Percentiles rank a stretch among this genome's conserved stretches.
Conservation (phyloP, 2,113 vertebrate species). For the Parus major region DNA sequence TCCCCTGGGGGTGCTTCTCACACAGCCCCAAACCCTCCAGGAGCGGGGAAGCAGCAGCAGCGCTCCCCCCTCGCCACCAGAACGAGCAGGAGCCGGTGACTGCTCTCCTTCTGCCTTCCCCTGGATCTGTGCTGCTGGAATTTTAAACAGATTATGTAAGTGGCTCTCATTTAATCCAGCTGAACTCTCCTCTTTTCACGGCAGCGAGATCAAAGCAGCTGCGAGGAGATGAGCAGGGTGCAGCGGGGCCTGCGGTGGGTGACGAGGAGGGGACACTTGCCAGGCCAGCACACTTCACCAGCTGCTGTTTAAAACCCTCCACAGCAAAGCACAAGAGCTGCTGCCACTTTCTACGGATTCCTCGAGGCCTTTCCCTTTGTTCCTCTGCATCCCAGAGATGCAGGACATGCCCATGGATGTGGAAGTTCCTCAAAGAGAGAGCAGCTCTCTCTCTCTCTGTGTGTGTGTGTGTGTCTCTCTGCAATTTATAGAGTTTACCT, state of each 20-base stretch:
- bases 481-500: slow-evolving; percentile 59
- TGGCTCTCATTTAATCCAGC: slow-evolving; percentile 51
- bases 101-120: not conserved
- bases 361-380: not conserved
- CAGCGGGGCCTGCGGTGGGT: not conserved
- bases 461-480: not conserved
- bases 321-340: not conserved
- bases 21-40: not conserved
- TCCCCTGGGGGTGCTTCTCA: not conserved
- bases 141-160: slow-evolving; percentile 68
- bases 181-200: slow-evolving; percentile 37
- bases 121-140: slow-evolving; percentile 4
- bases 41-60: not conserved
- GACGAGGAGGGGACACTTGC: not conserved
- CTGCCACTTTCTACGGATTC: not conserved
- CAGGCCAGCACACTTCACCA: not conserved
- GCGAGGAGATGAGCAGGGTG: slow-evolving; percentile 2
- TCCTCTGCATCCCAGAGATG: not conserved
- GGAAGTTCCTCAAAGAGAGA: not conserved
- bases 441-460: not conserved
- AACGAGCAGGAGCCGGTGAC: not conserved
- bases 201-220: slow-evolving; percentile 48
- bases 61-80: not conserved
- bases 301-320: not conserved
- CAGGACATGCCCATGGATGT: not conserved